A percentile compares a stretch with the other conserved stretches of the same genome.
Evolutionary conservation across 1,140 invertebrate genomes (phyloP).

Genomic region (Brachionus rubens): DNA sequence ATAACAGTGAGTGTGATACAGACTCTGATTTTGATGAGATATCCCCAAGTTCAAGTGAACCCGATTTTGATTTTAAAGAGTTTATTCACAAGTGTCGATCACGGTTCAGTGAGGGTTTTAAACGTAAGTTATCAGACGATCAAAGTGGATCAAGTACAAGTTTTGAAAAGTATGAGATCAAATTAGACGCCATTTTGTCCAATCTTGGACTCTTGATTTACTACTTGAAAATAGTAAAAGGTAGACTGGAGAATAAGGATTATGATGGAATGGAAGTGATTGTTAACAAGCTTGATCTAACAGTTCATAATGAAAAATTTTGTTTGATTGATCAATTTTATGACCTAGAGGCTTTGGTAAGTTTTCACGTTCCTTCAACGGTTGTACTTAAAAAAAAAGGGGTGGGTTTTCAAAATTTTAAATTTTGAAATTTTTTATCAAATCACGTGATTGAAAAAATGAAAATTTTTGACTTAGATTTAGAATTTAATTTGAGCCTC

Average conservation of each 20-base stretch:
- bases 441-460: no score
- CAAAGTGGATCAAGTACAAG: no score
- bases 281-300: not conserved
- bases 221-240: not conserved
- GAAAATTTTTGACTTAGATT: no score
- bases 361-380: no score
- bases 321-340: not conserved
- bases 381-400: no score
- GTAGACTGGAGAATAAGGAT: not conserved
- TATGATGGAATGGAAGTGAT: not conserved
- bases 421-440: no score
- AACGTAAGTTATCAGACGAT: no score
- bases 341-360: not conserved
- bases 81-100: not conserved
- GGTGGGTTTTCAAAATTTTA: no score
- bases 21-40: not conserved
- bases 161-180: not conserved
- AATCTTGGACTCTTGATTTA: not conserved
- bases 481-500: no score
- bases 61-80: slow-evolving; percentile 1
- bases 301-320: not conserved
- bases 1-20: not conserved
- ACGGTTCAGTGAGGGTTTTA: no score
- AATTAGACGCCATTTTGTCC: not conserved
- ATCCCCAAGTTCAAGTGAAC: not conserved